Base-by-base conservation (phyloP, 2,888 invertebrate genomes). In the Phlogophora meticulosa region DNA sequence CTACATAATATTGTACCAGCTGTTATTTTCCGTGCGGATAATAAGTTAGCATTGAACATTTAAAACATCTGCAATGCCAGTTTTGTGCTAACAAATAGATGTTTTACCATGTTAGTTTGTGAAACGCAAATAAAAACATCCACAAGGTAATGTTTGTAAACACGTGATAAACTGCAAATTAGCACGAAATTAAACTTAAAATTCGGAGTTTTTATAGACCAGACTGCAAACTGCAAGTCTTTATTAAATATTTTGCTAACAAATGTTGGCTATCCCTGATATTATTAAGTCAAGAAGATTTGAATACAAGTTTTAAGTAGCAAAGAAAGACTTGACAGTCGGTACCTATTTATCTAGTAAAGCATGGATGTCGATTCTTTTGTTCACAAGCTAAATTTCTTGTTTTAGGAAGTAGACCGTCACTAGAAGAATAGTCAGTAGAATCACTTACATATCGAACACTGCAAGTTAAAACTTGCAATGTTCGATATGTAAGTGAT, bases 51-150 rank as follows among this genome's bases (percentile, higher is more conserved):
- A 83, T 83, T 83, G 82, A 76, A 79, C 59, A 61, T 65, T 67
- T 73, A 76, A 72, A 63, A 80, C 69, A 61, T 81, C 72, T 76
- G 80, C 85, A 87, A 87, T 87, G 87, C 83, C 87, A 87, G 80
- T 83, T 86, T 78, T 77, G 65, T 80, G 76, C 71, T 82, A 81
- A 78, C 80, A 83, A 76, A 68, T 63, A 82, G 81, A 81, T 78
- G 81, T 72, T 81, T 43, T 68, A 72, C 74, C 72, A 71, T 69
- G 76, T 79, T 77, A 76, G 82, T 80, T 81, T 82, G 81, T 83
- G 77, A 83, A 82, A 80, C 74, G 81, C 82, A 87, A 87, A 88
- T 80, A 87, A 87, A 72, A 86, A 84, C 81, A 84, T 77, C 53
- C 40, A 82, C 86, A 86, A 86, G 84, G 87, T 79, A 83, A 85